These are phyloP conservation scores for Hyppa rectilinea DNA, from an alignment of 2,888 invertebrate genomes.

Conservation along the genomic window DNA sequence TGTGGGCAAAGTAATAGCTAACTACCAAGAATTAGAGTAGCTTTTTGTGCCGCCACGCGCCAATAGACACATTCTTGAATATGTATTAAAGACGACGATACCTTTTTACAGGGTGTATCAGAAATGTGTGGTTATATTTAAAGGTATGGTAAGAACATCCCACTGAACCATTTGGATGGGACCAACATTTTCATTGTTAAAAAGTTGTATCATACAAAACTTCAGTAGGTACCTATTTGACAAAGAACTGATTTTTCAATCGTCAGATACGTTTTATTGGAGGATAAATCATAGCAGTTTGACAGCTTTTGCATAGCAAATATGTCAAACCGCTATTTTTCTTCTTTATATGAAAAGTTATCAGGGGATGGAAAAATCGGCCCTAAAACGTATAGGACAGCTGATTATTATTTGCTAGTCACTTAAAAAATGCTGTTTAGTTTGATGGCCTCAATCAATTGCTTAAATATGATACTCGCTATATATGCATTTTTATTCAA, in stretches of 20 bases:
- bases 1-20: conserved; percentile 7
- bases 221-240: too few species aligned
- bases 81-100: conserved; percentile 41
- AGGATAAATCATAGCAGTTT: too few species aligned
- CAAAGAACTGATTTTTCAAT: too few species aligned
- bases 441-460: not conserved
- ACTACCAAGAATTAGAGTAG: conserved; percentile 32
- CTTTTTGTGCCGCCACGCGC: conserved; percentile 62
- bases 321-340: too few species aligned
- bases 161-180: not conserved
- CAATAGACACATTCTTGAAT: conserved; percentile 60
- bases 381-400: not conserved
- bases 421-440: not conserved
- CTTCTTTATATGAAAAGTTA: too few species aligned
- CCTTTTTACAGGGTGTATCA: not conserved
- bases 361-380: too few species aligned
- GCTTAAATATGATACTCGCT: not conserved
- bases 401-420: not conserved
- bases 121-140: not conserved
- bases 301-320: too few species aligned
- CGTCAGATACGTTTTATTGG: too few species aligned
- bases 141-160: not conserved
- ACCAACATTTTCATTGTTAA: not conserved
- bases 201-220: not conserved
- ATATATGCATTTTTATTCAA: conserved; percentile 43